Conservation (phyloP, 2,888 invertebrate species). For the Nomada fabriciana region DNA sequence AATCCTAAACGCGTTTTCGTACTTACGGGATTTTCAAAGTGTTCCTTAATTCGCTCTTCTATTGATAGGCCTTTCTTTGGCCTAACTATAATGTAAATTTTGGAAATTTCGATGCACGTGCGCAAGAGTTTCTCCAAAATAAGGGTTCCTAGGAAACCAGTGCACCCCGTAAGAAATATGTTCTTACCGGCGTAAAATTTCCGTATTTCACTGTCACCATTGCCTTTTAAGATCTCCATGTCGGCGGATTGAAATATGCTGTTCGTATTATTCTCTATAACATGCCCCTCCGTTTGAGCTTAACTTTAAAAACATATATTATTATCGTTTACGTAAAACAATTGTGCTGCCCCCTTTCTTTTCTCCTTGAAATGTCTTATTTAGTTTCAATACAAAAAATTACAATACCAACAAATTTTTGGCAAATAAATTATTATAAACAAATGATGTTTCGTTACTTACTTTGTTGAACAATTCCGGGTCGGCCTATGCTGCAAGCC, state of each 20-base stretch:
- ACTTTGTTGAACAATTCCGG: too few relatives aligned
- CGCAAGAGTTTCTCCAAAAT: constrained; percentile 75
- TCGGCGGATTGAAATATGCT: background rate
- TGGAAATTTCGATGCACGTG: constrained; percentile 23
- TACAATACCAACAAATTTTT: too few relatives aligned
- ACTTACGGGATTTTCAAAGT: constrained; percentile 68
- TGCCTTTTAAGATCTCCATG: background rate
- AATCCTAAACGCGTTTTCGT: background rate
- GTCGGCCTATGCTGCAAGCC: too few relatives aligned
- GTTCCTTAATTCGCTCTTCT: constrained; percentile 61
- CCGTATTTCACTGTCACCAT: constrained; percentile 55
- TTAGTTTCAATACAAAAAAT: too few relatives aligned
- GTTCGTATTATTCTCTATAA: background rate
- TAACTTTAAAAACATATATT: too few relatives aligned
- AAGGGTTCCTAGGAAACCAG: constrained; percentile 72
- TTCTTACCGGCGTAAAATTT: constrained; percentile 72
- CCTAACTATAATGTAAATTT: constrained; percentile 69
- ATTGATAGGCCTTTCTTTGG: constrained; percentile 36
- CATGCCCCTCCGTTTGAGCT: background rate
- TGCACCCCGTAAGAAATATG: constrained; percentile 72
- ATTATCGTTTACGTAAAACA: too few relatives aligned
- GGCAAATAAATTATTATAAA: too few relatives aligned
- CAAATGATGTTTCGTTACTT: too few relatives aligned
- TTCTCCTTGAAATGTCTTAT: too few relatives aligned
- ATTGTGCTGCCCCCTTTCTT: too few relatives aligned